Conservation (phyloP, 1,140 invertebrate genomes). For the Eupristina koningsbergeri region DNA sequence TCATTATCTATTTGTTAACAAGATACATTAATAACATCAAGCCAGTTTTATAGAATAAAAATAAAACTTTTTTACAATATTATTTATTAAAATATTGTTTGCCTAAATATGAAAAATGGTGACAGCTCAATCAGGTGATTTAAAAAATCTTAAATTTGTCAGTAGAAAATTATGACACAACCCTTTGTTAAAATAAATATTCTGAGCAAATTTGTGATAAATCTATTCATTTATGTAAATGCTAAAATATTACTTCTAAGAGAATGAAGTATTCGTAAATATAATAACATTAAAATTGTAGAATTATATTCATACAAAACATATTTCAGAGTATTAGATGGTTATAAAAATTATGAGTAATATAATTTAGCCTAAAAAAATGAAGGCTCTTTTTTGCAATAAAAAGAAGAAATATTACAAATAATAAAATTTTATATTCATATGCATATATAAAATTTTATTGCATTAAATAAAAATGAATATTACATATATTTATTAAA, state of each 20-base stretch:
- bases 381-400: background rate
- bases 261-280: background rate
- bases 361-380: background rate
- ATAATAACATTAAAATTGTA: constrained; percentile 3
- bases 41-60: no score
- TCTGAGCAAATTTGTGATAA: background rate
- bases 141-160: background rate
- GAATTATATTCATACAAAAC: constrained; percentile 6
- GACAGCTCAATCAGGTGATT: constrained; percentile 6
- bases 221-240: constrained; percentile 4
- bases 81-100: background rate
- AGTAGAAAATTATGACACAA: background rate
- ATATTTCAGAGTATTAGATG: constrained; percentile 2
- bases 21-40: background rate
- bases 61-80: no score
- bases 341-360: background rate
- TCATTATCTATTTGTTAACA: background rate
- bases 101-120: background rate
- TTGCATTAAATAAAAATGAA: background rate
- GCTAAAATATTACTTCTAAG: background rate
- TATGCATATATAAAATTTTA: background rate
- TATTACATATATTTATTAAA: no score
- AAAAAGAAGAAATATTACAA: background rate
- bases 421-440: background rate
- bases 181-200: constrained; percentile 3